Evolutionary conservation across 2,113 vertebrate genomes (phyloP), one percentile per base, ranked within the genome.

Genomic region (Raja brachyura): DNA sequence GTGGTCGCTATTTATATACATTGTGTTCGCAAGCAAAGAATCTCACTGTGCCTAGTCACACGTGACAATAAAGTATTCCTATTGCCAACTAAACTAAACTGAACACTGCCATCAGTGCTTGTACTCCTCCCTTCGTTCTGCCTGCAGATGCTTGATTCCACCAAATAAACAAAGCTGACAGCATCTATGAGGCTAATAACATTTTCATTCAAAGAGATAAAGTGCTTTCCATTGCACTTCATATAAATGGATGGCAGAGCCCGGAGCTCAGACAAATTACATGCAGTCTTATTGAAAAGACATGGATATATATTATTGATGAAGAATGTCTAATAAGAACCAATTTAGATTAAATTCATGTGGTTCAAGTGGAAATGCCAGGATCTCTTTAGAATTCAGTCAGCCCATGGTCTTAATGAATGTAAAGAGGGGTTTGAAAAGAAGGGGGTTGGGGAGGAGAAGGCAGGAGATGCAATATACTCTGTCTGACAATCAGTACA

Each of bases 161-260:
- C 28, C 28, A 16, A 61, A 33, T 88, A 88, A 88, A 63, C 59
- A 63, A 88, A 88, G 14, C 83, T 88, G 83, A 33, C 59, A 63
- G 83, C 59, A 61, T 66, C 83, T 63, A 31, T 88, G 59, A 88
- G 63, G 18, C 83, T 88, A 31, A 63, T 63, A 88, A 88, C n/a
- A 31, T 63, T 63, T 88, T 88, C 59, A 63, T 88, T 88, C n/a
- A 61, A 31, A 61, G 14, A 88, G 59, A 88, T 59, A 88, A 31
- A 88, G 56, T 88, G 59, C 5, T 88, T 66, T 88, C 59, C 31
- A 88, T 31, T 66, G 13, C 16, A 31, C 59, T 31, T 86, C 59
- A 63, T n/a, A 86, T 86, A 31, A 86, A 86, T 63, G 28, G 61
- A 86, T 61, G n/a, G 83, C n/a, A 63, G 83, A 86, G 83, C 59